phyloP scores from a whole-genome alignment of 2,797 vertebrate genomes.

The Cynodonichthys magdalenae region DNA sequence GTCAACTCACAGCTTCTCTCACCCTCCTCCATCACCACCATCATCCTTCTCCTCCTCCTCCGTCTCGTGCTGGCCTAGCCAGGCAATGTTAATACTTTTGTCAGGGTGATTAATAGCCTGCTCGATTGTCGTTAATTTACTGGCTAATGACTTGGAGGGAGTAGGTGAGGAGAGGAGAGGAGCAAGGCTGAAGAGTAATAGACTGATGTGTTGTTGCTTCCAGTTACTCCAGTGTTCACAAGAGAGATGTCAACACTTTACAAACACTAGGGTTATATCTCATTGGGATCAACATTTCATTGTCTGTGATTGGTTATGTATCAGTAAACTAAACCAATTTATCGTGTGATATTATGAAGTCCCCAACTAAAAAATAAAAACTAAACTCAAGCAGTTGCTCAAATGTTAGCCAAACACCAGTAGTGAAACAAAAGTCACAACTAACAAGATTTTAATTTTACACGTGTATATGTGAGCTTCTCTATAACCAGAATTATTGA shows the following conservation, averaged over 20 bases:
- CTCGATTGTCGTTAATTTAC: slow-evolving; percentile 97
- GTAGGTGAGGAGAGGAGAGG: slow-evolving; percentile 63
- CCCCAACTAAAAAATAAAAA: background rate
- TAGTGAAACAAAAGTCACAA: background rate
- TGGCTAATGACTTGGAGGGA: slow-evolving; percentile 95
- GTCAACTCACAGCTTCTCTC: slow-evolving; percentile 20
- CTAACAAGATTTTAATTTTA: no score
- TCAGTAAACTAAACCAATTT: background rate
- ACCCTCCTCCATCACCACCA: background rate
- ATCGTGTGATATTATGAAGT: background rate
- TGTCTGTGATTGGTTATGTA: background rate
- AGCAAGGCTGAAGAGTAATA: slow-evolving; percentile 88
- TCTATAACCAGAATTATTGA: background rate
- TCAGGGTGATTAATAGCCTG: slow-evolving; percentile 99
- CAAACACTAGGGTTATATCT: background rate
- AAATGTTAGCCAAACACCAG: background rate
- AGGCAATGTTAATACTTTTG: slow-evolving; percentile 92
- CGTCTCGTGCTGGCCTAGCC: slow-evolving; percentile 78
- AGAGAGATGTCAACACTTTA: slow-evolving; percentile 14
- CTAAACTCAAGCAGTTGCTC: background rate
- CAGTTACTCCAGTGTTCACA: slow-evolving; percentile 7
- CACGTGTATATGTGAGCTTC: no score
- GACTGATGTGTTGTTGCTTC: slow-evolving; percentile 95
- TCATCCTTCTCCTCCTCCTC: slow-evolving; percentile 49
- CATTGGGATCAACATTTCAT: background rate